These are phyloP conservation scores for Epizoanthus rinbou DNA, from an alignment of 92 coral and sea anemone species.

Conservation along the genomic window DNA sequence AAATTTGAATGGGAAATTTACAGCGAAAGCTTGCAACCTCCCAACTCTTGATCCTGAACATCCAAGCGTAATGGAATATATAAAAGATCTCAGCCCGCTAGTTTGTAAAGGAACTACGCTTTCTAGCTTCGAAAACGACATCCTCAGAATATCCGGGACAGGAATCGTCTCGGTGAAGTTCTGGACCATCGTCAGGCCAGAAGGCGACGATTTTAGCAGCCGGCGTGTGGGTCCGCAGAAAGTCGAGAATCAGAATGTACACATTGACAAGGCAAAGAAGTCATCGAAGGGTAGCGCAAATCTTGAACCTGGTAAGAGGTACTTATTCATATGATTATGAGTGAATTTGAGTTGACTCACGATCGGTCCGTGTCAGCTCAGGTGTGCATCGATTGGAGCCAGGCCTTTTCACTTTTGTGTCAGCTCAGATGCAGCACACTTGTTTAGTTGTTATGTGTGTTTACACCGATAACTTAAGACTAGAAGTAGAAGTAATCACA, in stretches of 20 bases:
- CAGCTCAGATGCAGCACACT: too few relatives aligned
- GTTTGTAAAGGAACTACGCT: slow-evolving; percentile 27
- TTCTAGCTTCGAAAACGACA: slow-evolving; percentile 64
- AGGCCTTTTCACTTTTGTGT: too few relatives aligned
- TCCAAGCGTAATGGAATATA: slow-evolving; percentile 42
- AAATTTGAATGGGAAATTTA: too few relatives aligned
- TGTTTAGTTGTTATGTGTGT: too few relatives aligned
- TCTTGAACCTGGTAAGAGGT: slow-evolving; percentile 21
- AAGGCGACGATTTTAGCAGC: slow-evolving; percentile 53
- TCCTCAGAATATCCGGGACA: slow-evolving; percentile 53
- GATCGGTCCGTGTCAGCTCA: too few relatives aligned
- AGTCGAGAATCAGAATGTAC: slow-evolving; percentile 24
- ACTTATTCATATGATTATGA: too few relatives aligned
- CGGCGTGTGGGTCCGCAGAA: slow-evolving; percentile 50
- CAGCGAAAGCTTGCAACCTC: slow-evolving; percentile 38
- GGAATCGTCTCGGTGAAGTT: slow-evolving; percentile 60
- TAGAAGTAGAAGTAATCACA: too few relatives aligned
- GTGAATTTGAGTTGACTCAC: too few relatives aligned
- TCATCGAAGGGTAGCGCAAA: not conserved
- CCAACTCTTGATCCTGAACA: slow-evolving; percentile 50
- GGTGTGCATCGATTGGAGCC: too few relatives aligned
- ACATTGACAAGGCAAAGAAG: not conserved
- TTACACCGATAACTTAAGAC: too few relatives aligned
- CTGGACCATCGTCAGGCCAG: slow-evolving; percentile 53
- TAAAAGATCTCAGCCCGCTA: slow-evolving; percentile 41